Evolutionary conservation across 2,113 vertebrate genomes (phyloP).

Genomic region (Coturnix japonica): DNA sequence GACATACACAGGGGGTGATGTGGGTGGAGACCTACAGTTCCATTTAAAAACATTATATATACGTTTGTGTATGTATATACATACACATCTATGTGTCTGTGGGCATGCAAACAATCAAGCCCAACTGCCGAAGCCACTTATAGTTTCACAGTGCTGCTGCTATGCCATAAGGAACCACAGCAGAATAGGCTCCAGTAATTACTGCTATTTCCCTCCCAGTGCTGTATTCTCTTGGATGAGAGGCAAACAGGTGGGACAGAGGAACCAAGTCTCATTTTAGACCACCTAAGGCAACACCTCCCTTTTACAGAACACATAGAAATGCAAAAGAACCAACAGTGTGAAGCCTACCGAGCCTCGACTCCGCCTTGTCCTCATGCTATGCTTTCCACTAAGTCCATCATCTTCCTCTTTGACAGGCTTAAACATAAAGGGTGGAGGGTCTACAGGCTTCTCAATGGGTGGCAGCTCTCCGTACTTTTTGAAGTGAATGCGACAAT

Average conservation of each 20-base stretch:
- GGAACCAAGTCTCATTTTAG: fast-evolving
- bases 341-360: slow-evolving; percentile 89
- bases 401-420: slow-evolving; percentile 99
- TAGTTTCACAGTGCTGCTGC: not conserved
- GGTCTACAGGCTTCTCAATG: slow-evolving; percentile 98
- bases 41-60: not conserved
- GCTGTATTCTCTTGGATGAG: not conserved
- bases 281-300: not conserved
- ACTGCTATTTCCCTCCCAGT: not conserved
- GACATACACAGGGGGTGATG: fast-evolving
- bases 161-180: not conserved
- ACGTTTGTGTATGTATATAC: not conserved
- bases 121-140: not conserved
- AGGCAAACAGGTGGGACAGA: not conserved
- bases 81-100: not conserved
- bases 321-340: not conserved
- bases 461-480: slow-evolving; percentile 99
- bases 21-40: not conserved
- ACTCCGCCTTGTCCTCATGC: slow-evolving; percentile 98
- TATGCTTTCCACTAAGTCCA: slow-evolving; percentile 98
- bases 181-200: not conserved
- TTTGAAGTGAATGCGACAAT: slow-evolving; percentile 99
- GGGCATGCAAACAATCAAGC: not conserved
- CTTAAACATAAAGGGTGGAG: slow-evolving; percentile 99
- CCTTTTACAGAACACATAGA: not conserved